Conservation (phyloP, 2,113 vertebrate genomes). For the Silurus meridionalis region DNA sequence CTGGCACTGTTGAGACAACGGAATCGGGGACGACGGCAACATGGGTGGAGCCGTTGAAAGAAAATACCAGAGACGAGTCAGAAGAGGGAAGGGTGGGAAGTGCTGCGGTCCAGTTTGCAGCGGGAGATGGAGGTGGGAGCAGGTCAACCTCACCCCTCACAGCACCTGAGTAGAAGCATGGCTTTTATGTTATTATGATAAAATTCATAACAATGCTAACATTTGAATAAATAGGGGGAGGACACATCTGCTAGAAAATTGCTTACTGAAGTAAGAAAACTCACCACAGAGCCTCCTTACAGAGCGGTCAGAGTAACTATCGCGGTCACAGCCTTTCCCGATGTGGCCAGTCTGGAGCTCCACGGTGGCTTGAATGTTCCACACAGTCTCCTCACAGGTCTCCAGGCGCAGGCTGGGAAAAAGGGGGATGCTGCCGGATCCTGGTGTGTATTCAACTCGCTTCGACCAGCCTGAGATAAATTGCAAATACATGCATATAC, state of each 20-base stretch:
- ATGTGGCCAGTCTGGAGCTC: conserved; percentile 96
- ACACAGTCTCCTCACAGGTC: conserved; percentile 94
- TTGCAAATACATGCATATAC: not conserved
- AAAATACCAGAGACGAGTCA: conserved; percentile 95
- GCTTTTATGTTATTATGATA: not conserved
- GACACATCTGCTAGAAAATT: not conserved
- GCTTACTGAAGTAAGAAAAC: conserved; percentile 31
- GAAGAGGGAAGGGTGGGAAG: conserved; percentile 93
- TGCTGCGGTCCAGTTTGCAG: conserved; percentile 88
- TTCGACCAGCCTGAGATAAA: conserved; percentile 86
- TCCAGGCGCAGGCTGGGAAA: conserved; percentile 93
- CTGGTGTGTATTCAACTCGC: conserved; percentile 91
- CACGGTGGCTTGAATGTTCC: conserved; percentile 96
- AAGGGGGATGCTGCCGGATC: conserved; percentile 86
- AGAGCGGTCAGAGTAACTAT: conserved; percentile 94
- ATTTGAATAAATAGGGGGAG: not conserved
- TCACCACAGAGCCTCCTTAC: conserved; percentile 91
- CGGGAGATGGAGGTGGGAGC: conserved; percentile 86
- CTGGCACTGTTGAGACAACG: conserved; percentile 67
- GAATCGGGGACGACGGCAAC: conserved; percentile 85
- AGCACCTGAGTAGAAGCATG: conserved; percentile 75
- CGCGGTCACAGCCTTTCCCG: conserved; percentile 95
- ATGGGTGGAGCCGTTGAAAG: conserved; percentile 93
- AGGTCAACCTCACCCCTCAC: conserved; percentile 92
- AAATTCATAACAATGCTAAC: not conserved